phyloP scores from a whole-genome alignment of 2,888 invertebrate species.

The Sicus ferrugineus region DNA sequence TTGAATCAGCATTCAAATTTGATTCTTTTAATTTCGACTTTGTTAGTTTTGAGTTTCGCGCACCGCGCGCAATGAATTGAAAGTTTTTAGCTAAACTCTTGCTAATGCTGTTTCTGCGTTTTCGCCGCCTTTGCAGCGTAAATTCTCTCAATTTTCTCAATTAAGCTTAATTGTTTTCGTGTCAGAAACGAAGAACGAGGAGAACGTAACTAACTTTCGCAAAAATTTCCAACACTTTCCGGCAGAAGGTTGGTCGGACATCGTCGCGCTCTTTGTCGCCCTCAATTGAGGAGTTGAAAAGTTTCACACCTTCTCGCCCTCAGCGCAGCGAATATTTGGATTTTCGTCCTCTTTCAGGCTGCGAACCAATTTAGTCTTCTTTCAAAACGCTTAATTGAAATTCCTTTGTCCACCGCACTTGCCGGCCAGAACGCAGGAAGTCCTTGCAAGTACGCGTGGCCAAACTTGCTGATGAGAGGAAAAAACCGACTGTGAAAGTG shows the following conservation, averaged over 20 bases:
- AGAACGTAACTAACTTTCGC: not conserved
- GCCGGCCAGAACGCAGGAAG: no score
- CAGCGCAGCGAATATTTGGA: not conserved
- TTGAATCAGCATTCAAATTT: not conserved
- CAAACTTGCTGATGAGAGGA: not conserved
- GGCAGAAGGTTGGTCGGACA: not conserved
- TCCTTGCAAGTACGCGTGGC: no score
- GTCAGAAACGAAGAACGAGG: not conserved
- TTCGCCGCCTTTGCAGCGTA: not conserved
- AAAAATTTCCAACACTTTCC: not conserved
- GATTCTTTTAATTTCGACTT: not conserved
- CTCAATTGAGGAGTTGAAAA: not conserved
- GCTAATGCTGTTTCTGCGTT: not conserved
- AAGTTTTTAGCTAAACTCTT: no score
- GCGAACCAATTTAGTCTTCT: not conserved
- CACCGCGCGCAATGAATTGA: no score
- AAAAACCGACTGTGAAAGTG: not conserved
- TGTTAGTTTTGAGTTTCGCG: not conserved
- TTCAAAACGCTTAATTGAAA: constrained; percentile 1
- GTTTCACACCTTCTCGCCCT: not conserved
- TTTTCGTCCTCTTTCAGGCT: no score
- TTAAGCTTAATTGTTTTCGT: not conserved
- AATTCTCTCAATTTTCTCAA: no score
- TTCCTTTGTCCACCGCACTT: not conserved
- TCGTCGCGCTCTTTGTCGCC: not conserved